phyloP scores from a whole-genome alignment of 2,797 vertebrate species.

The Vultur gryphus region DNA sequence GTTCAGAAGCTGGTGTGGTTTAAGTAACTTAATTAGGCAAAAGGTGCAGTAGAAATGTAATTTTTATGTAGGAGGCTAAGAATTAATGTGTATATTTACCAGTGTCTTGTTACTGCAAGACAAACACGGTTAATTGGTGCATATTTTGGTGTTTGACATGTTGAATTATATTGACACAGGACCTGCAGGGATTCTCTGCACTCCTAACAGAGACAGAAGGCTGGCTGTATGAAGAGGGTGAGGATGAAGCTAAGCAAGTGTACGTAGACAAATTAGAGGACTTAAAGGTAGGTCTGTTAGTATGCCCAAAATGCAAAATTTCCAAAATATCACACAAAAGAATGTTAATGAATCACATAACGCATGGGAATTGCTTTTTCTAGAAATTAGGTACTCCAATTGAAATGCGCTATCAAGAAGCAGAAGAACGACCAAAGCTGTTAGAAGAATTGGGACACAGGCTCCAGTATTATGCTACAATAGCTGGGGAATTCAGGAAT shows the following conservation, averaged over 20 bases:
- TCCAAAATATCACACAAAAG: not conserved
- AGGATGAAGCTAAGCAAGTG: slow-evolving; percentile 80
- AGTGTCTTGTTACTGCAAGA: not conserved
- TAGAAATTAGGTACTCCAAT: slow-evolving; percentile 80
- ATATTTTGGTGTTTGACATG: not conserved
- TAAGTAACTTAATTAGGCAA: not conserved
- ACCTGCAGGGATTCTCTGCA: slow-evolving; percentile 72
- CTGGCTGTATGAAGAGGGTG: slow-evolving; percentile 84
- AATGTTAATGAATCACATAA: not conserved
- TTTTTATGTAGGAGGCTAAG: not conserved
- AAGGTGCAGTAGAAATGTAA: not conserved
- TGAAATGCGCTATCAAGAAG: slow-evolving; percentile 79
- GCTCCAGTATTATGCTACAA: slow-evolving; percentile 75
- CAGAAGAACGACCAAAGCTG: slow-evolving; percentile 74
- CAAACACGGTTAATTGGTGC: not conserved
- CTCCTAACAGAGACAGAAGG: slow-evolving; percentile 79
- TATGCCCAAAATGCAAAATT: not conserved
- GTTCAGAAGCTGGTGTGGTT: not conserved
- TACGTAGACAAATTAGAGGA: slow-evolving; percentile 80
- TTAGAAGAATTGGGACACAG: slow-evolving; percentile 76
- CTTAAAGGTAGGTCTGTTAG: slow-evolving; percentile 71
- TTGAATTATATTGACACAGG: slow-evolving; percentile 54
- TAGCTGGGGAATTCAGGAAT: slow-evolving; percentile 76
- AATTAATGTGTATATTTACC: not conserved
- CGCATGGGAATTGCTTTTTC: not conserved